Conservation (phyloP, 1,140 invertebrate species). For the Calliphora vicina region DNA sequence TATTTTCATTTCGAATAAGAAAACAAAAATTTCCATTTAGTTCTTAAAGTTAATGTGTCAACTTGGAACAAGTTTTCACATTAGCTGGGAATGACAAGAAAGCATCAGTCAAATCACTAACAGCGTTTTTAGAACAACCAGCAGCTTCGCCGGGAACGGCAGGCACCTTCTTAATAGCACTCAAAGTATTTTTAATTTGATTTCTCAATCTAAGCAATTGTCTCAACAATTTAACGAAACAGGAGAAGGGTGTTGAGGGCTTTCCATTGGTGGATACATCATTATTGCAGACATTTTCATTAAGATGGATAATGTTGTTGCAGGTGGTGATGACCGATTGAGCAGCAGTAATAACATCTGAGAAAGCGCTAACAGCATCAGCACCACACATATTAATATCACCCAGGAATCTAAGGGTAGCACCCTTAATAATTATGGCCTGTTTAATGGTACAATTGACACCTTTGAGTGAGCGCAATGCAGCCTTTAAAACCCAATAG, state of each 20-base stretch:
- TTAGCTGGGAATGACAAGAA: constrained; percentile 50
- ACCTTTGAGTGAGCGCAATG: constrained; percentile 47
- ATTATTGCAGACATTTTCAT: constrained; percentile 42
- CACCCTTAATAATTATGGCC: constrained; percentile 45
- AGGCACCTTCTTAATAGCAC: constrained; percentile 44
- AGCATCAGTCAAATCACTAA: constrained; percentile 41
- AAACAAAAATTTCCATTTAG: neutral
- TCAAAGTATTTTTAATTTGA: constrained; percentile 39
- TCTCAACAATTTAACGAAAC: constrained; percentile 38
- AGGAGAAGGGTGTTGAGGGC: constrained; percentile 16
- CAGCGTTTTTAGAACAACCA: constrained; percentile 42
- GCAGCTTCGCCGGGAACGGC: constrained; percentile 46
- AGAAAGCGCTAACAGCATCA: constrained; percentile 44
- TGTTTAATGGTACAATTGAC: constrained; percentile 51
- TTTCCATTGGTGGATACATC: neutral
- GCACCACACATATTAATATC: constrained; percentile 43
- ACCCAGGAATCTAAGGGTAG: constrained; percentile 40
- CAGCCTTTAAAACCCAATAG: constrained; percentile 29
- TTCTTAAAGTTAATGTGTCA: constrained; percentile 6
- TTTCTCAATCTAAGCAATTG: constrained; percentile 39
- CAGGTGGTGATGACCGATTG: constrained; percentile 40
- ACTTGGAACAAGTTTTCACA: constrained; percentile 46
- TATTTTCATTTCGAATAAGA: neutral
- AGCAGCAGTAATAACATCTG: constrained; percentile 47
- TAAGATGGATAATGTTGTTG: constrained; percentile 44